phyloP scores from a whole-genome alignment of 2,797 vertebrate species.

The Notamacropus eugenii region DNA sequence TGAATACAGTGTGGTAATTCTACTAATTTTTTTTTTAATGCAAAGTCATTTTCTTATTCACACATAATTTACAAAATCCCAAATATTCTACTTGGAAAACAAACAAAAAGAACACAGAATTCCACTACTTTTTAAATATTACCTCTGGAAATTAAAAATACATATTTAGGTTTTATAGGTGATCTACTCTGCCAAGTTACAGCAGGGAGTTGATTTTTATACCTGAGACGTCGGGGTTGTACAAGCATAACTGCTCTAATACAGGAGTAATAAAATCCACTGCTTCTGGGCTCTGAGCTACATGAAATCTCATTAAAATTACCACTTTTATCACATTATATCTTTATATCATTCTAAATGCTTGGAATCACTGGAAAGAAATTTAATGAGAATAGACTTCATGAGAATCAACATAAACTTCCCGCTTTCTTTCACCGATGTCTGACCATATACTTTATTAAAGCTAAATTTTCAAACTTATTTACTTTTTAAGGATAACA shows the following conservation, averaged over 20 bases:
- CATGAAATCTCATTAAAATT: slow-evolving; percentile 54
- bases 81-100: slow-evolving; percentile 20
- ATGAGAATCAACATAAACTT: slow-evolving; percentile 45
- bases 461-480: neutral
- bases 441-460: slow-evolving; percentile 45
- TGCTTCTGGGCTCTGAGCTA: slow-evolving; percentile 42
- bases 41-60: slow-evolving; percentile 21
- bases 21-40: slow-evolving; percentile 3
- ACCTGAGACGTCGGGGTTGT: slow-evolving; percentile 9
- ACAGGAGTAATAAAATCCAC: slow-evolving; percentile 44
- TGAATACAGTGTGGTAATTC: slow-evolving; percentile 5
- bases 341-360: slow-evolving; percentile 56
- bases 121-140: slow-evolving; percentile 25
- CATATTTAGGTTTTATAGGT: slow-evolving; percentile 22
- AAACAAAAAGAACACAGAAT: neutral
- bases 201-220: slow-evolving; percentile 20
- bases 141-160: slow-evolving; percentile 25
- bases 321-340: slow-evolving; percentile 22
- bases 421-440: slow-evolving; percentile 31
- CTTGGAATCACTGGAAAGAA: slow-evolving; percentile 46
- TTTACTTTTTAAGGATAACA: neutral
- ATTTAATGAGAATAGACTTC: slow-evolving; percentile 56
- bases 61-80: neutral
- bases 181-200: slow-evolving; percentile 12
- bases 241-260: slow-evolving; percentile 4